These are phyloP conservation scores for Hofmannophila pseudospretella DNA, from an alignment of 2,888 invertebrate species.

Conservation along the genomic window DNA sequence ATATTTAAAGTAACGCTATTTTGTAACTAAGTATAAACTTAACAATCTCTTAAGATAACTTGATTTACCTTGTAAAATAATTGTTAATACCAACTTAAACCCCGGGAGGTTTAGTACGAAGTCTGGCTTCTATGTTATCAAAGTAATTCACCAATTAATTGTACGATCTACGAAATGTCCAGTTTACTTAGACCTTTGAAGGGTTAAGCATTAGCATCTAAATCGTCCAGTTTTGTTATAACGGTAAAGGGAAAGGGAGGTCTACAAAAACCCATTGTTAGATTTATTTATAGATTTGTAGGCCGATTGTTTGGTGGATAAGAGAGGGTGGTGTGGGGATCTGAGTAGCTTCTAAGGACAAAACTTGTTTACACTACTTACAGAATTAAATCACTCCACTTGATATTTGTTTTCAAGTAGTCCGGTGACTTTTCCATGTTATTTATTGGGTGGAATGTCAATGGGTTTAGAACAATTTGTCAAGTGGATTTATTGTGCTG, in stretches of 20 bases:
- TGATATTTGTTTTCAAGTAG: conserved; percentile 46
- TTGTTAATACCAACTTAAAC: conserved; percentile 69
- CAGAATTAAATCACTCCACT: conserved; percentile 63
- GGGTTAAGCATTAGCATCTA: conserved; percentile 12
- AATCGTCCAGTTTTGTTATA: neutral
- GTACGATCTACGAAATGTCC: conserved; percentile 22
- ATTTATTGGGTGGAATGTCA: too few species aligned
- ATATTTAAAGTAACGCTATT: too few species aligned
- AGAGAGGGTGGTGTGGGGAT: conserved; percentile 30
- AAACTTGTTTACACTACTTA: conserved; percentile 73
- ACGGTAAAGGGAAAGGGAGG: conserved; percentile 19
- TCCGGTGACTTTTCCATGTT: conserved; percentile 25
- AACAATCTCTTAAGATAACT: conserved; percentile 62
- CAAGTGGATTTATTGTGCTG: too few species aligned
- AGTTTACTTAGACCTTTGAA: conserved; percentile 43
- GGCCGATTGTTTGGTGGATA: conserved; percentile 30
- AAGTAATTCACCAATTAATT: conserved; percentile 35
- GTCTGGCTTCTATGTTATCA: conserved; percentile 47
- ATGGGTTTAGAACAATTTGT: too few species aligned
- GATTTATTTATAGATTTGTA: conserved; percentile 44
- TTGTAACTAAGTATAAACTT: conserved; percentile 16
- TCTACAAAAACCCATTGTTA: conserved; percentile 29
- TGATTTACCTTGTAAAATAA: conserved; percentile 73
- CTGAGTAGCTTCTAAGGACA: conserved; percentile 43
- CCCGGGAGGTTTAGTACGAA: conserved; percentile 43